Evolutionary conservation across 2,797 vertebrate genomes (phyloP).

Genomic region (Discoglossus pictus): DNA sequence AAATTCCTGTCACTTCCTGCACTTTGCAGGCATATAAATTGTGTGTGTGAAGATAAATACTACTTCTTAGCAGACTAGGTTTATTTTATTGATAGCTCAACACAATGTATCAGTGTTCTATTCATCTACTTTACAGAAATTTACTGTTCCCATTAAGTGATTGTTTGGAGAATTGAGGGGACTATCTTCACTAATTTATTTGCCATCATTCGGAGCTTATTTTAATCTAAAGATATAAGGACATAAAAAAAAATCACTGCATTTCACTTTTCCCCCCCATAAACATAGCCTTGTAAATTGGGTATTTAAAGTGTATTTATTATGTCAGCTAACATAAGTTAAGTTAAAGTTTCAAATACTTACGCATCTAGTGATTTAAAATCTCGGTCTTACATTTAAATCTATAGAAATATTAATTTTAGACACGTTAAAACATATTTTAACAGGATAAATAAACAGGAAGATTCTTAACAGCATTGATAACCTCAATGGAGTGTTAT

Average conservation of each 20-base stretch:
- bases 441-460: too few species aligned
- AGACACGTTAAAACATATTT: too few species aligned
- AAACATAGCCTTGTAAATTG: slow-evolving; percentile 27
- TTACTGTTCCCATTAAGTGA: slow-evolving; percentile 92
- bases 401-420: too few species aligned
- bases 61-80: slow-evolving; percentile 74
- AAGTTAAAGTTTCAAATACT: too few species aligned
- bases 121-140: slow-evolving; percentile 87
- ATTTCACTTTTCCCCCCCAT: slow-evolving; percentile 55
- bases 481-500: too few species aligned
- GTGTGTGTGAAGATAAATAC: slow-evolving; percentile 83
- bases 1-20: slow-evolving; percentile 99
- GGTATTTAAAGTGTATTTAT: slow-evolving; percentile 20
- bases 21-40: slow-evolving; percentile 86
- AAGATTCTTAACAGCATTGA: too few species aligned
- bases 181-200: slow-evolving; percentile 75
- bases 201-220: slow-evolving; percentile 53
- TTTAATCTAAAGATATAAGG: slow-evolving; percentile 77
- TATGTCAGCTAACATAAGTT: slow-evolving; percentile 6
- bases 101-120: slow-evolving; percentile 85
- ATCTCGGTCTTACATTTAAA: too few species aligned
- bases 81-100: slow-evolving; percentile 80
- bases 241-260: slow-evolving; percentile 78
- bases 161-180: slow-evolving; percentile 84
- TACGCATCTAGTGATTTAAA: too few species aligned